Evolutionary conservation across 1,140 invertebrate genomes (phyloP), one percentile per base, ranked within the genome.

Genomic region (Hycleus phaleratus): DNA sequence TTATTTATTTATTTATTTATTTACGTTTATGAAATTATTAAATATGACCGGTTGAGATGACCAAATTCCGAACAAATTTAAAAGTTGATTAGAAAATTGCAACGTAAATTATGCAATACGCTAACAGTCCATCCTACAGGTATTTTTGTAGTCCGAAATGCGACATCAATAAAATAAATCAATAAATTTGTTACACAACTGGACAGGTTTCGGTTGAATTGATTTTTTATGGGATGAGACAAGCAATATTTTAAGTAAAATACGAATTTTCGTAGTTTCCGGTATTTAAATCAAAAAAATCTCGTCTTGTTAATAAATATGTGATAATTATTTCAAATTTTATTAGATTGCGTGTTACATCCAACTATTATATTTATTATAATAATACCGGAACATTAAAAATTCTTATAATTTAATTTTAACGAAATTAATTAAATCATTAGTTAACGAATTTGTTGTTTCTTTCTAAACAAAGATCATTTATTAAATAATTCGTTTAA

Each of bases 151-250:
- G 48, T 48, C 54, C 46, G 46, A 46, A 48, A 56, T 44, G 32
- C 25, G 46, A 48, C 42, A 48, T 38, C 38, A 46, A 26, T 10
- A 25, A 49, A 48, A 56, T 56, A 48, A 56, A 49, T 56, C 44
- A 40, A 56, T 56, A 26, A 56, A 56, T 56, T 56, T 56, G 44
- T 56, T 44, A 48, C 43, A 56, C 46, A 56, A 56, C 49, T 46
- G 32, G 46, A 38, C 46, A 46, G 46, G 47, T 49, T 56, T 47
- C 43, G 48, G 46, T 46, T 56, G 49, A 56, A 56, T 49, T 56
- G 54, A 56, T 49, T 56, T 56, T 32, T 32, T 32, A 32, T 32
- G 32, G 0, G 32, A 32, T 5, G 32, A 32, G 18, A 32, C 32
- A 32, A 32, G 32, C 32, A 32, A 32, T 32, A 32, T 32, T 32